Evolutionary conservation across 1,140 invertebrate genomes (phyloP).

Genomic region (Drosophila hydei): DNA sequence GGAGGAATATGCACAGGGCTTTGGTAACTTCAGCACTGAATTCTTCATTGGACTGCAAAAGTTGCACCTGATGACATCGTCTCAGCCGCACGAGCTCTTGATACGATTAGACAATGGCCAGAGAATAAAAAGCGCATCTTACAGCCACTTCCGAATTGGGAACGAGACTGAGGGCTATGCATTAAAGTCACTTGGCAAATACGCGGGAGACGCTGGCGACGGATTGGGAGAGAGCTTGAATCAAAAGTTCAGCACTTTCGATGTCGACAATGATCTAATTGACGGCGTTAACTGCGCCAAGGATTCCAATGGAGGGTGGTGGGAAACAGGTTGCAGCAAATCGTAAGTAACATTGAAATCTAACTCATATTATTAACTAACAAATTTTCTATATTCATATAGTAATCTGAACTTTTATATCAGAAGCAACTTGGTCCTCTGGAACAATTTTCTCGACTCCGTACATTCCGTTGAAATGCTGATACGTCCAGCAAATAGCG

Average conservation of each 20-base stretch:
- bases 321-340: neutral
- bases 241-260: constrained; percentile 16
- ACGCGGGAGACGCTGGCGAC: constrained; percentile 14
- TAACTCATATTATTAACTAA: too few relatives aligned
- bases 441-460: neutral
- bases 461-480: constrained; percentile 2
- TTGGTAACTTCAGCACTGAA: neutral
- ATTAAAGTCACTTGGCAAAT: constrained; percentile 1
- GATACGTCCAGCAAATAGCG: constrained; percentile 2
- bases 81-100: constrained; percentile 10
- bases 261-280: constrained; percentile 4
- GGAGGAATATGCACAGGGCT: neutral
- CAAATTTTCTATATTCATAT: neutral
- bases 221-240: neutral
- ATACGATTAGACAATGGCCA: neutral
- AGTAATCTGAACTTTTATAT: constrained; percentile 18
- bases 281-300: neutral
- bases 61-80: constrained; percentile 3
- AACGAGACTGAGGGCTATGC: neutral
- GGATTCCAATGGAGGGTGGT: constrained; percentile 11
- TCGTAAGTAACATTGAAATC: constrained; percentile 4
- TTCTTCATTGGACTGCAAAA: constrained; percentile 22
- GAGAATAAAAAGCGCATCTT: neutral
- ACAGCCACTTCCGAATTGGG: constrained; percentile 12
- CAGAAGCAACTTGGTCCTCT: neutral